Percentiles rank a stretch among this genome's conserved stretches.
These are phyloP conservation scores for Geophilus truncorum DNA, from an alignment of 2,888 invertebrate species.

Conservation along the genomic window DNA sequence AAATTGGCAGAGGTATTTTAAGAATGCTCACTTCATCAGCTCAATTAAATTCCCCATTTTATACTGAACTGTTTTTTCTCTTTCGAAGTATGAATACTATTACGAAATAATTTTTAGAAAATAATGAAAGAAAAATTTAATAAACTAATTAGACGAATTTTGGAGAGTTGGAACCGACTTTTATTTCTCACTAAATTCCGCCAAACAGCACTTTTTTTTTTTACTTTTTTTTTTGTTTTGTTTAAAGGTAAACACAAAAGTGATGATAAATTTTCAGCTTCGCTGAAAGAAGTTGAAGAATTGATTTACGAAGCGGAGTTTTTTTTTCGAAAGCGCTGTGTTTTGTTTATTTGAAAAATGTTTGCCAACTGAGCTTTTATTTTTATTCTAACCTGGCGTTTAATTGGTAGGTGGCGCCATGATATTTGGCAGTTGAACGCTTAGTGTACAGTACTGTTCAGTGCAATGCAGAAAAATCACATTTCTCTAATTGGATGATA, in stretches of 20 bases:
- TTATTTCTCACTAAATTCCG: background rate
- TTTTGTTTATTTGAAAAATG: constrained; percentile 25
- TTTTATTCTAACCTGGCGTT: constrained; percentile 19
- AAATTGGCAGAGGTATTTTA: constrained; percentile 15
- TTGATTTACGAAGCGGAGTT: background rate
- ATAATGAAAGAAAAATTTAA: background rate
- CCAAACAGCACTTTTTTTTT: background rate
- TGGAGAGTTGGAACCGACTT: background rate
- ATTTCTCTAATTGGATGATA: background rate
- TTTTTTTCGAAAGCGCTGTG: background rate
- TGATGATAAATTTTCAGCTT: background rate
- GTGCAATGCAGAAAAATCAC: background rate
- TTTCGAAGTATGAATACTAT: background rate
- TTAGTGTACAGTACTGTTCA: too few species aligned
- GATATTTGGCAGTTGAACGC: constrained; percentile 20
- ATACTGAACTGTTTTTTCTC: background rate
- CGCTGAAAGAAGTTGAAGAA: background rate
- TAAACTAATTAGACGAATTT: background rate
- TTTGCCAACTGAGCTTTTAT: constrained; percentile 17
- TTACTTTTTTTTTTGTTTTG: background rate
- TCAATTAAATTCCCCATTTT: constrained; percentile 16
- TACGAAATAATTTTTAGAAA: background rate
- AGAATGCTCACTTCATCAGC: constrained; percentile 8
- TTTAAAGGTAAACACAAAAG: background rate
- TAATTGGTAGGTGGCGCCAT: constrained; percentile 15